Base-by-base conservation (phyloP, 2,888 invertebrate genomes). In the Chrysolina americana region DNA sequence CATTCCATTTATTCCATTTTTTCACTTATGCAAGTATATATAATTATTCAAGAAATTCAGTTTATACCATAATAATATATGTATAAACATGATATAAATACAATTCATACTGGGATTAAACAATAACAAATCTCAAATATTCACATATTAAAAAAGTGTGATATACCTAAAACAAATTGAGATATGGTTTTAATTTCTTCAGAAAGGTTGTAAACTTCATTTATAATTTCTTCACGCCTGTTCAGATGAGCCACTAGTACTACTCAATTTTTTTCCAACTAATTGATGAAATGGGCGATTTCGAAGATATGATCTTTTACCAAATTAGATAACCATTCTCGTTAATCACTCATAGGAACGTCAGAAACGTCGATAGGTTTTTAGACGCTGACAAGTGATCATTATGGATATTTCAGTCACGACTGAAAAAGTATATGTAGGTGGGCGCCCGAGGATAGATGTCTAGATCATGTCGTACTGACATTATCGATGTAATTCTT, bases 121-220 rank as follows among this genome's bases (percentile, higher is more conserved):
- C 84, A 86, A 86, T 84, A 82, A 85, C 85, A 86, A 86, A 84
- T 83, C 82, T 84, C 83, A 85, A 85, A 84, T 84, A 83, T 85
- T 85, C 83, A 85, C 84, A 86, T 85, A 84, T 84, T 82, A 85
- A 56, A 71, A 70, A 85, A 86, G 85, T 85, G 84, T 84, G 82
- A 83, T 84, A 84, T 84, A 78, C 83, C 82, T 81, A 82, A 77
- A 63, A n/a, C n/a, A n/a, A n/a, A n/a, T n/a, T n/a, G n/a, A n/a
- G n/a, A n/a, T n/a, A n/a, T n/a, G n/a, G n/a, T n/a, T n/a, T n/a
- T n/a, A n/a, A n/a, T n/a, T n/a, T n/a, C n/a, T n/a, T n/a, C n/a
- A n/a, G n/a, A n/a, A n/a, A n/a, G n/a, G n/a, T n/a, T n/a, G n/a
- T n/a, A n/a, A n/a, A 28, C 28, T 28, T 28, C 28, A 28, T 28